Evolutionary conservation across 2,797 vertebrate species (phyloP).

Genomic region (Gouania willdenowi): DNA sequence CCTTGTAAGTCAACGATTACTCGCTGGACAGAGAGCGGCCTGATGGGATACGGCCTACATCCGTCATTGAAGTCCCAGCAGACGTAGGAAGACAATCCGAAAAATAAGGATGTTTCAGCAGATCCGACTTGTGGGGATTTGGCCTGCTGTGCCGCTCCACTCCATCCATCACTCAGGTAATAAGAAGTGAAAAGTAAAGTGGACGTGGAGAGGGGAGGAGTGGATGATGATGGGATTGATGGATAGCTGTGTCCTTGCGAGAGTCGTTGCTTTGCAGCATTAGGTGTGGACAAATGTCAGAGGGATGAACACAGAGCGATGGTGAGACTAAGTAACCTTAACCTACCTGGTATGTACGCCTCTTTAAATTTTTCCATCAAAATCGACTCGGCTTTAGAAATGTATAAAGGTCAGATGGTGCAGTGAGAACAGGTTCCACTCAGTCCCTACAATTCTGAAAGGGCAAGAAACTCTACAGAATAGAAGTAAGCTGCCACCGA

Average conservation of each 20-base stretch:
- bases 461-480: too few relatives aligned
- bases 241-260: constrained; percentile 46
- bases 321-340: constrained; percentile 32
- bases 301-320: constrained; percentile 6
- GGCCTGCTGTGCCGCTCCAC: constrained; percentile 42
- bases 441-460: too few relatives aligned
- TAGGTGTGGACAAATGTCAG: constrained; percentile 37
- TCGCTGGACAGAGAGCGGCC: constrained; percentile 18
- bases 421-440: too few relatives aligned
- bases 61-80: constrained; percentile 30
- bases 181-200: constrained; percentile 58
- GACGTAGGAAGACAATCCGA: constrained; percentile 38
- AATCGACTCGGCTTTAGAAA: not conserved
- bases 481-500: too few relatives aligned
- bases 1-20: constrained; percentile 22
- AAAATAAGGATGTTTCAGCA: constrained; percentile 52
- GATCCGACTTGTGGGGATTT: constrained; percentile 57
- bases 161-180: constrained; percentile 65
- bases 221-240: constrained; percentile 51
- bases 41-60: constrained; percentile 57
- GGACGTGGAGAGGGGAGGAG: constrained; percentile 27
- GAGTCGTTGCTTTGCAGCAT: constrained; percentile 36
- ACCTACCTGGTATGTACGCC: constrained; percentile 15
- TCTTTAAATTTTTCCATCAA: constrained; percentile 10
- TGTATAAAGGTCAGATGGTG: too few relatives aligned